Percentiles rank a stretch among this genome's conserved stretches.
These are phyloP conservation scores for Sciaenops ocellatus DNA, from an alignment of 2,797 vertebrate species.

Conservation along the genomic window DNA sequence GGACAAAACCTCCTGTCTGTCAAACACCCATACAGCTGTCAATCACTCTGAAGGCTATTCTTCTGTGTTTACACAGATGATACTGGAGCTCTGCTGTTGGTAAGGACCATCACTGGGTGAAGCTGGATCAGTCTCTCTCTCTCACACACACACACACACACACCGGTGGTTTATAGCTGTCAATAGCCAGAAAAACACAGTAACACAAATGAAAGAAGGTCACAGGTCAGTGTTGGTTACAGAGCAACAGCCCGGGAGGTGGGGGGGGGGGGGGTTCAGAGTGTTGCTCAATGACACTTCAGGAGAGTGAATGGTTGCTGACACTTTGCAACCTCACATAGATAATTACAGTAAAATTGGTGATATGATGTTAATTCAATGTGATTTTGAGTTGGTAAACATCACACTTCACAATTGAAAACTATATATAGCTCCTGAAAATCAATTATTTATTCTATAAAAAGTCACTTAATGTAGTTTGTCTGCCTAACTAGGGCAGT, in stretches of 20 bases:
- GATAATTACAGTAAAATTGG: not conserved
- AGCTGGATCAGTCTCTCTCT: not conserved
- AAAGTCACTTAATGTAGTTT: not conserved
- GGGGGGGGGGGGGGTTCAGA: not conserved
- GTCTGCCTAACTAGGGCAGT: not conserved
- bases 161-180: slow-evolving; percentile 28
- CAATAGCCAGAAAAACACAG: slow-evolving; percentile 19
- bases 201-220: slow-evolving; percentile 27
- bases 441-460: not conserved
- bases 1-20: slow-evolving; percentile 80
- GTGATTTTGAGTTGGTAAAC: not conserved
- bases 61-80: slow-evolving; percentile 44
- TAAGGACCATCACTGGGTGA: not conserved
- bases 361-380: not conserved
- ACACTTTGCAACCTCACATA: slow-evolving; percentile 1
- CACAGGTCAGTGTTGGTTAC: slow-evolving; percentile 22
- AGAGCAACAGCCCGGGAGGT: slow-evolving; percentile 5
- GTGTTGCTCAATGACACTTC: slow-evolving; percentile 46
- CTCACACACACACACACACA: not conserved
- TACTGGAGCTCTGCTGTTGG: not conserved
- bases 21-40: slow-evolving; percentile 80
- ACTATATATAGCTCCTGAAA: not conserved
- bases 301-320: not conserved
- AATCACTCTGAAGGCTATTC: slow-evolving; percentile 65
- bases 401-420: no score